phyloP scores from a whole-genome alignment of 2,797 vertebrate species.

The Pseudocheirus occidentalis region DNA sequence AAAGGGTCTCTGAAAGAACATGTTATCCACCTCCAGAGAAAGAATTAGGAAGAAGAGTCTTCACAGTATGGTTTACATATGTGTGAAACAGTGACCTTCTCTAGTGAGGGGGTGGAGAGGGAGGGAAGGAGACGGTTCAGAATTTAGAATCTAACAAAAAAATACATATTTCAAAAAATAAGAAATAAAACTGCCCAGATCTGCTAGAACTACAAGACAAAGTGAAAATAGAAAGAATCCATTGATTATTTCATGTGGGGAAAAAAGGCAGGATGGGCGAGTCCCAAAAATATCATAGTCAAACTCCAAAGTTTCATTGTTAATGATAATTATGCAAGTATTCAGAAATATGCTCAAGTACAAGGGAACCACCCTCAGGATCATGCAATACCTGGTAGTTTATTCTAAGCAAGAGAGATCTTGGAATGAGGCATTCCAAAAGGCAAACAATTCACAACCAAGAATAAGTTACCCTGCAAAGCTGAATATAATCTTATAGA shows the following conservation, averaged over 20 bases:
- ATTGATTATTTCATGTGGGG: neutral
- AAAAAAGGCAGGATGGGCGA: neutral
- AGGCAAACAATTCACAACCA: neutral
- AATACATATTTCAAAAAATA: neutral
- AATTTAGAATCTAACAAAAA: neutral
- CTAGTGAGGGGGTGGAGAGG: neutral
- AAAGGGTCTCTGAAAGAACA: neutral
- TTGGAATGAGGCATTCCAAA: neutral
- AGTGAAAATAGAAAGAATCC: neutral
- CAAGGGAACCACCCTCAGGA: neutral
- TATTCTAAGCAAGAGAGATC: neutral
- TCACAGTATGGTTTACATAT: too few species aligned
- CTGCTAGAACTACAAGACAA: neutral
- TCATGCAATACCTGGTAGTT: neutral
- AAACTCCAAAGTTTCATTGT: neutral
- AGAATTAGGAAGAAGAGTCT: neutral
- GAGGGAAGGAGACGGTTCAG: neutral
- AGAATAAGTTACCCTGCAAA: neutral
- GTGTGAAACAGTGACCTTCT: neutral
- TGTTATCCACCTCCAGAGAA: neutral
- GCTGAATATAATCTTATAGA: neutral
- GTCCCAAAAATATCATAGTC: neutral
- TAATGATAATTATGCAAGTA: neutral
- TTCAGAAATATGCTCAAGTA: neutral
- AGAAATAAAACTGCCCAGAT: neutral